phyloP scores from a whole-genome alignment of 2,113 vertebrate genomes.

The Perca flavescens region DNA sequence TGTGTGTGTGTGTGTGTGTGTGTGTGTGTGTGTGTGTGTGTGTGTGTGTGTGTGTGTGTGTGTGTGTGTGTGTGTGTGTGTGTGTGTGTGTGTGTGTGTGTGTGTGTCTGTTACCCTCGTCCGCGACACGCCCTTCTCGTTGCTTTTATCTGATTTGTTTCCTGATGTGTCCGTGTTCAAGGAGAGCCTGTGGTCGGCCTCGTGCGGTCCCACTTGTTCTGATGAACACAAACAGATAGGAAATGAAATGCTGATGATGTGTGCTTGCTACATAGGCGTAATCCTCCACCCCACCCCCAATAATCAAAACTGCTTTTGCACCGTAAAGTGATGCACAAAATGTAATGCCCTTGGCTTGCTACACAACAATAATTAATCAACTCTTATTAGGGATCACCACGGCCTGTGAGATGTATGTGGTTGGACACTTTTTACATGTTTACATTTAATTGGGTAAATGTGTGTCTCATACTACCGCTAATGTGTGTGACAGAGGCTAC shows the following conservation, averaged over 20 bases:
- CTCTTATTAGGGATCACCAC: background rate
- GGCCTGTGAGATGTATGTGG: background rate
- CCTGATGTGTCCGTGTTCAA: slow-evolving; percentile 22
- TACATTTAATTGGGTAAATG: background rate
- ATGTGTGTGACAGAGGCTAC: slow-evolving; percentile 21
- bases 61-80: no score
- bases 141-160: slow-evolving; percentile 50
- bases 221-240: slow-evolving; percentile 21
- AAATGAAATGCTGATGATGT: background rate
- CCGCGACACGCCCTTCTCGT: slow-evolving; percentile 67
- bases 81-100: background rate
- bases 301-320: no score
- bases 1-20: no score
- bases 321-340: no score
- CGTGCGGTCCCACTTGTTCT: slow-evolving; percentile 35
- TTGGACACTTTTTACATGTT: no score
- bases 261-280: no score
- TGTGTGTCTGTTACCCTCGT: slow-evolving; percentile 67
- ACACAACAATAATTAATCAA: background rate
- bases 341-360: no score
- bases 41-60: no score
- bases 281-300: no score
- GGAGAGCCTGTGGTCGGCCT: slow-evolving; percentile 13
- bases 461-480: background rate
- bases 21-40: no score